Conservation (phyloP, 2,797 vertebrate species). For the Betta splendens region DNA sequence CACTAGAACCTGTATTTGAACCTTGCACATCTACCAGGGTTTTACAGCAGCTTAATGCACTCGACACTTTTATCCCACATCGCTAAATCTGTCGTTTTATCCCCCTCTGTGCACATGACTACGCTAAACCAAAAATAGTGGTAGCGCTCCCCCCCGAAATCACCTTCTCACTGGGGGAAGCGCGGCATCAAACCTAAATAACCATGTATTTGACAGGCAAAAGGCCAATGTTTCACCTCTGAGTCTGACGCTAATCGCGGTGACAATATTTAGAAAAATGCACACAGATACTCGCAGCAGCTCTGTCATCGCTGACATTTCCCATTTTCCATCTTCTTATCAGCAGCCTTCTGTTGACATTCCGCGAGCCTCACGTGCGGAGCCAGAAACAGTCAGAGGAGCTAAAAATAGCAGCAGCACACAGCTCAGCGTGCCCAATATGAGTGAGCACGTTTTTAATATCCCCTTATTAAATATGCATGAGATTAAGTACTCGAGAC, state of each 20-base stretch:
- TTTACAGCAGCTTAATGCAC: conserved; percentile 20
- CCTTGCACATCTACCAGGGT: not conserved
- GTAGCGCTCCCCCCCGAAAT: conserved; percentile 48
- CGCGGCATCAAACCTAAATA: conserved; percentile 52
- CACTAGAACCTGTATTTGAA: too few species aligned
- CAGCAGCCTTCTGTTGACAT: conserved; percentile 74
- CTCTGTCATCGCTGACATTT: conserved; percentile 76
- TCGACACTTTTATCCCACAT: conserved; percentile 1
- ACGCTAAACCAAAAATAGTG: conserved; percentile 53
- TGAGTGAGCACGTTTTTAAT: conserved; percentile 75
- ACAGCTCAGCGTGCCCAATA: conserved; percentile 59
- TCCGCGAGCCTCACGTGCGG: conserved; percentile 74
- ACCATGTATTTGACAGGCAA: conserved; percentile 59
- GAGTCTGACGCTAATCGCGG: conserved; percentile 65
- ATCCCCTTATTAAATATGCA: conserved; percentile 74
- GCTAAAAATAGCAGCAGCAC: conserved; percentile 72
- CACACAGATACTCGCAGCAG: conserved; percentile 48
- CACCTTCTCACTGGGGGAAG: conserved; percentile 38
- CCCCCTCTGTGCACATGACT: conserved; percentile 37
- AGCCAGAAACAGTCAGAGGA: conserved; percentile 68
- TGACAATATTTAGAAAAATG: conserved; percentile 65
- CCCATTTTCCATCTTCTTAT: conserved; percentile 72
- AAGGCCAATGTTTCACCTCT: conserved; percentile 68
- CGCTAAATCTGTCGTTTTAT: conserved; percentile 25
- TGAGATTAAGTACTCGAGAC: conserved; percentile 70